phyloP scores from a whole-genome alignment of 2,113 vertebrate genomes.

The Dolichallabes microphthalmus region DNA sequence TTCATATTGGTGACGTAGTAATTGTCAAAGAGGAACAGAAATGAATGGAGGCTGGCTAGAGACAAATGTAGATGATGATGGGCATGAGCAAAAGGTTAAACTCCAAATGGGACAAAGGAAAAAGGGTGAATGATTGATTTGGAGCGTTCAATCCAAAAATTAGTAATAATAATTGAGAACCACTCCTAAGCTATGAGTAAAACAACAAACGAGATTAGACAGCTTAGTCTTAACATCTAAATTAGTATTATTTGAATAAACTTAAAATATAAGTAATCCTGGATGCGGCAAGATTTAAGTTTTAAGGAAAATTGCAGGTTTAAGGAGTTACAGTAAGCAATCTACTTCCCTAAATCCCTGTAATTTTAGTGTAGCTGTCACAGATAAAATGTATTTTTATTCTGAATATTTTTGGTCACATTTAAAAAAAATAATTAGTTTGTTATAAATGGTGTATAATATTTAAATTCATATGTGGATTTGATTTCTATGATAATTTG shows the following conservation, averaged over 20 bases:
- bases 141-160: neutral
- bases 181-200: neutral
- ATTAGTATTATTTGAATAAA: neutral
- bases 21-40: neutral
- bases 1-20: neutral
- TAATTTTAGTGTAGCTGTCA: too few species aligned
- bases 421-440: too few species aligned
- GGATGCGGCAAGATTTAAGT: too few species aligned
- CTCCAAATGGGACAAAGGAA: neutral
- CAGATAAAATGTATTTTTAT: too few species aligned
- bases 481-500: too few species aligned
- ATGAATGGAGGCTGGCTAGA: neutral
- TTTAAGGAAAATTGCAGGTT: too few species aligned
- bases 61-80: neutral
- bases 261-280: too few species aligned
- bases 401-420: too few species aligned
- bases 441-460: too few species aligned
- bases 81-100: neutral
- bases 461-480: too few species aligned
- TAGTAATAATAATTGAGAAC: neutral
- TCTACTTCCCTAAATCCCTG: too few species aligned
- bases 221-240: neutral
- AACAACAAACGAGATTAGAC: neutral
- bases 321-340: too few species aligned
- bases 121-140: neutral